phyloP scores from a whole-genome alignment of 23 tunicate species.

The Halocynthia roretzi region DNA sequence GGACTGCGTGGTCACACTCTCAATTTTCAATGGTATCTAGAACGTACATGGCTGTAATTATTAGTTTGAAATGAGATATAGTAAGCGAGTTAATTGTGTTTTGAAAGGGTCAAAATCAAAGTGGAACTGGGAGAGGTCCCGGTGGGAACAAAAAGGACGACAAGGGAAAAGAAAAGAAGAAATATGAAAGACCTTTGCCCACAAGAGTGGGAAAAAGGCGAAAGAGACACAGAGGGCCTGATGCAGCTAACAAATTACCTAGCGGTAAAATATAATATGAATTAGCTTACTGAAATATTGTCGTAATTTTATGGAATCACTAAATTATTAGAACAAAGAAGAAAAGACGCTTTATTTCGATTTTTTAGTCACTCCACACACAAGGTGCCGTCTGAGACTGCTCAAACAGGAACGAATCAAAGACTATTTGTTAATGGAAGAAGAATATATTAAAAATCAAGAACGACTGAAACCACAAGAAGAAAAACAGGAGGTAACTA shows the following conservation, averaged over 20 bases:
- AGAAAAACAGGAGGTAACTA: conserved; percentile 83
- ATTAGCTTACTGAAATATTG: background rate
- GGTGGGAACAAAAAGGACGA: conserved; percentile 90
- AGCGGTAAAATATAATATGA: conserved; percentile 37
- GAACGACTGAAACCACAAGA: conserved; percentile 97
- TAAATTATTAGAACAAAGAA: background rate
- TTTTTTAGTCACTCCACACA: conserved; percentile 81
- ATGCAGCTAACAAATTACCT: conserved; percentile 97
- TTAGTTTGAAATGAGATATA: too few relatives aligned
- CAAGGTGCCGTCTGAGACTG: conserved; percentile 89
- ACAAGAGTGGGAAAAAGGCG: conserved; percentile 91
- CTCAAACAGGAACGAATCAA: conserved; percentile 94
- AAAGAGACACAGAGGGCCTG: conserved; percentile 93
- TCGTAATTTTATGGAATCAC: background rate
- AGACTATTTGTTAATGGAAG: conserved; percentile 98
- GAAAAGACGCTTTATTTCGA: background rate
- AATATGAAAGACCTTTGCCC: conserved; percentile 95
- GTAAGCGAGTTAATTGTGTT: too few relatives aligned
- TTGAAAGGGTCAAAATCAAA: conserved; percentile 79
- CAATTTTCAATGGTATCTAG: too few relatives aligned
- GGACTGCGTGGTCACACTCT: too few relatives aligned
- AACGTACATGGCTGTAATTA: too few relatives aligned
- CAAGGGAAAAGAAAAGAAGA: conserved; percentile 94
- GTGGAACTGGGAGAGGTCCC: conserved; percentile 72
- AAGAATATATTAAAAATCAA: conserved; percentile 96